Conservation (phyloP, 2,888 invertebrate species). For the Drosophila acutilabella region DNA sequence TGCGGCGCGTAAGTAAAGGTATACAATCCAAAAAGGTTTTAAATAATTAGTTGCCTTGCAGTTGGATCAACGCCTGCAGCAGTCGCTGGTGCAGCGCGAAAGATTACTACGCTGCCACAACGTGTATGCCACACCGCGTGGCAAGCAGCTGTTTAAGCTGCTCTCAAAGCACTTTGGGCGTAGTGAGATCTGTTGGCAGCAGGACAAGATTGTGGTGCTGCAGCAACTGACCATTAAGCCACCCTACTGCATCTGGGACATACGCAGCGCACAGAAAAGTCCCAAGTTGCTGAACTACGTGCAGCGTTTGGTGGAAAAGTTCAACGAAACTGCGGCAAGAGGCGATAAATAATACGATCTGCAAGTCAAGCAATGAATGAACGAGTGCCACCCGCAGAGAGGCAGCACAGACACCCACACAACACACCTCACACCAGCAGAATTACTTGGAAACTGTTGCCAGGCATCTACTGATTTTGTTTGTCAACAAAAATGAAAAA, state of each 20-base stretch:
- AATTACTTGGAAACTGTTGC: conserved; percentile 34
- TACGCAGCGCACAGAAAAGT: conserved; percentile 2
- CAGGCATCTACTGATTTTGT: conserved; percentile 40
- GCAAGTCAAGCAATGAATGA: not conserved
- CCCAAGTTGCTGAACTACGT: conserved; percentile 43
- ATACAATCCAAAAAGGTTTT: not conserved
- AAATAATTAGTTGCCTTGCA: not conserved
- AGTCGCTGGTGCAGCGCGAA: conserved; percentile 26
- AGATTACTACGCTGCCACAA: conserved; percentile 24
- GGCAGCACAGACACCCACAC: not conserved
- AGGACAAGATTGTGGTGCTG: conserved; percentile 37
- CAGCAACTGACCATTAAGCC: conserved; percentile 37
- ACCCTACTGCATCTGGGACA: conserved; percentile 47
- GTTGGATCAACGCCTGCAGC: conserved; percentile 40
- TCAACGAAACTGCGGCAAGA: conserved; percentile 27
- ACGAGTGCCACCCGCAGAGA: not conserved
- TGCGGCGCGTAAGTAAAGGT: conserved; percentile 14
- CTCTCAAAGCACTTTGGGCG: conserved; percentile 40
- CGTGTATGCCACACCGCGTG: conserved; percentile 34
- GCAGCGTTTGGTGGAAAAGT: conserved; percentile 32
- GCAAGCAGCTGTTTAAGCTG: conserved; percentile 27
- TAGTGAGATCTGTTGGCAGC: conserved; percentile 33
- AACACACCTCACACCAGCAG: not conserved
- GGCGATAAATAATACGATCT: not conserved
- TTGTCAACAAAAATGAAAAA: conserved; percentile 58